Conservation (phyloP, 2,113 vertebrate genomes). For the Centropus unirufus region DNA sequence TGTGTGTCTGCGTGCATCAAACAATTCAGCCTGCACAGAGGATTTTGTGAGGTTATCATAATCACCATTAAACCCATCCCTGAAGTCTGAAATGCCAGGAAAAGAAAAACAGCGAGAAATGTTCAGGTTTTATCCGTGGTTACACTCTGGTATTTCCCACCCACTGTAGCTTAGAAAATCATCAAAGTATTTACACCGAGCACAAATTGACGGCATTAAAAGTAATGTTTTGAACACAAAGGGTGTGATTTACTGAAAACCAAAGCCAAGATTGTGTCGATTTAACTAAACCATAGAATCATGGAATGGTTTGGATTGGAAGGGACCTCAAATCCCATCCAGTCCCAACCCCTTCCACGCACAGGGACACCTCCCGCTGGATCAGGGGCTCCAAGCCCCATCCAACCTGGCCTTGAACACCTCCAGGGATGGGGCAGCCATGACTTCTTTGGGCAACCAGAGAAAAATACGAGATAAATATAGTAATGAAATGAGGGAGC, state of each 20-base stretch:
- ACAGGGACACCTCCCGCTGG: too few species aligned
- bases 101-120: background rate
- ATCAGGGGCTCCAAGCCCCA: too few species aligned
- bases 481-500: background rate
- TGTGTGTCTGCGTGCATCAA: background rate
- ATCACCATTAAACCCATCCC: background rate
- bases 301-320: too few species aligned
- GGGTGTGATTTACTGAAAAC: background rate
- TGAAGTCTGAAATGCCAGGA: background rate
- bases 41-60: background rate
- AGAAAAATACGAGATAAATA: background rate
- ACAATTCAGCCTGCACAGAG: background rate
- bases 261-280: background rate
- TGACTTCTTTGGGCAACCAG: too few species aligned
- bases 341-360: too few species aligned
- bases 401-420: too few species aligned
- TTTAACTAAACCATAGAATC: background rate
- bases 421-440: too few species aligned
- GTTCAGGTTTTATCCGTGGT: background rate
- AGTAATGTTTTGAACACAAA: background rate
- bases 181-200: background rate
- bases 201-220: background rate
- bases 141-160: background rate
- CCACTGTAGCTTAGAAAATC: background rate
- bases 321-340: too few species aligned